phyloP scores from a whole-genome alignment of 2,797 vertebrate species.

The Synanceia verrucosa region DNA sequence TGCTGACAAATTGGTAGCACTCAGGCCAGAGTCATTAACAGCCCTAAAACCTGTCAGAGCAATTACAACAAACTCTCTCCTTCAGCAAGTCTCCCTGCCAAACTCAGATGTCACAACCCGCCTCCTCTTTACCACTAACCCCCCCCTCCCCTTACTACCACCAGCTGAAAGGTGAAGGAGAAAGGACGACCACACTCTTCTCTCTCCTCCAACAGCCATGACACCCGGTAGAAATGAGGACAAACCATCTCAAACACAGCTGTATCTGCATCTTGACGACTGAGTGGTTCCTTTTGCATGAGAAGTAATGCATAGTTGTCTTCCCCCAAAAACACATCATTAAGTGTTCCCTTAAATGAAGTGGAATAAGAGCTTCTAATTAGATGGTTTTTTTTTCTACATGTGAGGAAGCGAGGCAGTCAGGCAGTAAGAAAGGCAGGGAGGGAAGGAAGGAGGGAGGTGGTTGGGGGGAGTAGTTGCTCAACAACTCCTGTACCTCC shows the following conservation, averaged over 20 bases:
- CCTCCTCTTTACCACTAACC: constrained; percentile 51
- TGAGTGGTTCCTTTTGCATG: constrained; percentile 74
- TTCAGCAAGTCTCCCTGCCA: constrained; percentile 72
- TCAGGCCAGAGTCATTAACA: constrained; percentile 91
- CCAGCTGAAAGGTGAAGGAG: constrained; percentile 61
- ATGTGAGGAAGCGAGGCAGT: constrained; percentile 75
- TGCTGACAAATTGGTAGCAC: constrained; percentile 91
- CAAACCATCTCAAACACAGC: constrained; percentile 72
- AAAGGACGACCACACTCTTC: constrained; percentile 14
- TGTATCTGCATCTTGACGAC: constrained; percentile 74
- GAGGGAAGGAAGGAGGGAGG: constrained; percentile 57
- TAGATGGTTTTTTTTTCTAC: constrained; percentile 72
- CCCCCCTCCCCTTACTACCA: constrained; percentile 38
- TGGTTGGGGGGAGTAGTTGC: constrained; percentile 42
- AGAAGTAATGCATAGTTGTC: constrained; percentile 82
- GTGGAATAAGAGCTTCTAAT: constrained; percentile 86
- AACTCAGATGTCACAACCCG: constrained; percentile 71
- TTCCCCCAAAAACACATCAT: constrained; percentile 80
- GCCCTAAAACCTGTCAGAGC: constrained; percentile 86
- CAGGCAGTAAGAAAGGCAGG: constrained; percentile 74
- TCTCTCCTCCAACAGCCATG: constrained; percentile 22
- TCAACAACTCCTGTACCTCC: constrained; percentile 74
- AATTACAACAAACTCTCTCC: constrained; percentile 79
- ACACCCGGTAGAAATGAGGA: constrained; percentile 49
- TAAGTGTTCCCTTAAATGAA: constrained; percentile 85